Conservation (phyloP, 2,797 vertebrate species). For the Apodemus agrarius region DNA sequence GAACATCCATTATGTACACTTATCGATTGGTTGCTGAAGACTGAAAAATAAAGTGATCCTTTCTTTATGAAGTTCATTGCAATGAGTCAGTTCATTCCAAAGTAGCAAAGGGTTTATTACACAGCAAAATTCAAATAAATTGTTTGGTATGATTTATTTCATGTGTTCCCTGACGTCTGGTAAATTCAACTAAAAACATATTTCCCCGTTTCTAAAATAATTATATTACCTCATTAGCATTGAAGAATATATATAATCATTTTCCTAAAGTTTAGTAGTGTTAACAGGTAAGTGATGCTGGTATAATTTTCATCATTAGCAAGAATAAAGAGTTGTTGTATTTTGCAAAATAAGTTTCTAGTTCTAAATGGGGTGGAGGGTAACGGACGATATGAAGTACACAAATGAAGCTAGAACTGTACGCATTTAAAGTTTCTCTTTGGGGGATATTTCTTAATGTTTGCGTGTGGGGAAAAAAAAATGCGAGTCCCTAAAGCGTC, state of each 20-base stretch:
- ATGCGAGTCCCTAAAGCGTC: accelerated
- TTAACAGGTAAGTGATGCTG: neutral
- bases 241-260: neutral
- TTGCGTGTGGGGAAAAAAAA: neutral
- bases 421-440: neutral
- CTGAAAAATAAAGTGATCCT: neutral
- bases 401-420: neutral
- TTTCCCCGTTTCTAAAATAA: neutral
- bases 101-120: constrained; percentile 14
- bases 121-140: constrained; percentile 27
- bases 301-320: neutral
- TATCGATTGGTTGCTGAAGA: neutral
- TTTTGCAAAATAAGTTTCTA: neutral
- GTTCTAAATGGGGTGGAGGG: neutral
- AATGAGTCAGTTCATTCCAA: neutral
- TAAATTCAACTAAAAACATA: neutral
- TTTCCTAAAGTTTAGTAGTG: neutral
- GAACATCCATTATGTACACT: neutral
- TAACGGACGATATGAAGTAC: neutral
- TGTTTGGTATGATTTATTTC: neutral
- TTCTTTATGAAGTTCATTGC: neutral
- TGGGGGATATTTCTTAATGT: neutral
- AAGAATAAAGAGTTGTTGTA: neutral
- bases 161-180: neutral
- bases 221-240: neutral